Evolutionary conservation across 2,797 vertebrate species (phyloP).

Genomic region (Molossus molossus): DNA sequence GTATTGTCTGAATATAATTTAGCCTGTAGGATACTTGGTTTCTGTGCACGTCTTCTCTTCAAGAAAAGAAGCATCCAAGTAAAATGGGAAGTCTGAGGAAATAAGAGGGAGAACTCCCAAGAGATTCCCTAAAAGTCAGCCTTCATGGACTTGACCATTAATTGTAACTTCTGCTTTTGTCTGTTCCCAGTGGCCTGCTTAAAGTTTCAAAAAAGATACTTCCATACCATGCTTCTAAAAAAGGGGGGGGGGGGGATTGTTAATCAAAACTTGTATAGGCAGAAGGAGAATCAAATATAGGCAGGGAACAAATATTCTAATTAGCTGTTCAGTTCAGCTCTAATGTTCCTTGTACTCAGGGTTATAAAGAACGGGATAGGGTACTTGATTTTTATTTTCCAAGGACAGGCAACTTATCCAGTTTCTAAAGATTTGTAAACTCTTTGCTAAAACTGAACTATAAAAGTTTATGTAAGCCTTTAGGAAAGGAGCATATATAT

Average conservation of each 20-base stretch:
- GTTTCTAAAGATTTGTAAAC: conserved; percentile 46
- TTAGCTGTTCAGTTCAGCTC: not conserved
- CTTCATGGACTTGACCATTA: not conserved
- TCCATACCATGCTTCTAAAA: not conserved
- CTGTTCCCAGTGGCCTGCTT: not conserved
- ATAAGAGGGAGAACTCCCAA: not conserved
- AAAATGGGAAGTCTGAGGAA: not conserved
- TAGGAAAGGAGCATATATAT: not conserved
- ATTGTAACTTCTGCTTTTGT: conserved; percentile 20
- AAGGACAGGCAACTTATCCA: not conserved
- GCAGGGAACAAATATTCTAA: not conserved
- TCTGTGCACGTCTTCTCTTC: not conserved
- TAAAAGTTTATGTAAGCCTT: conserved; percentile 34
- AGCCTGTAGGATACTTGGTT: not conserved
- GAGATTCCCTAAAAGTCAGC: not conserved
- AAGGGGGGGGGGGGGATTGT: not conserved
- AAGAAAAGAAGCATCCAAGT: not conserved
- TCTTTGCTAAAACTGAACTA: conserved; percentile 33
- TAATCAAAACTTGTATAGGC: not conserved
- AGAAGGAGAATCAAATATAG: not conserved
- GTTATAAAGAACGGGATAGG: not conserved
- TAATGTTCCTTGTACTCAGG: not conserved
- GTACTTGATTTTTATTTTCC: conserved; percentile 21
- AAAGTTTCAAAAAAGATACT: conserved; percentile 31
- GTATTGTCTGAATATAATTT: not conserved